Evolutionary conservation across 1,140 invertebrate species (phyloP).

Genomic region (Tetragnatha versicolor): DNA sequence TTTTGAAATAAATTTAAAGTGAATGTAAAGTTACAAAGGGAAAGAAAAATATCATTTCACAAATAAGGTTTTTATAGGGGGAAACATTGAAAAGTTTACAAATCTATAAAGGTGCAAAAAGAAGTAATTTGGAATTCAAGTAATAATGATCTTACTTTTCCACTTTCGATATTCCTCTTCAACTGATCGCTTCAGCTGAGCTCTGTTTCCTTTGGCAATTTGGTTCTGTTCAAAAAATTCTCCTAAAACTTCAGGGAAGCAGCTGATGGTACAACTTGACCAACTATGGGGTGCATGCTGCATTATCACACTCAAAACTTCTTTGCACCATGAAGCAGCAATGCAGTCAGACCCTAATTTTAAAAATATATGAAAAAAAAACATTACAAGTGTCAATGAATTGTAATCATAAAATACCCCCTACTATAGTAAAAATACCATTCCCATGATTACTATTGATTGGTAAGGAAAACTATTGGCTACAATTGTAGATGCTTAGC

Average conservation of each 20-base stretch:
- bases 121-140: too few species aligned
- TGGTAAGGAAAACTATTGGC: too few species aligned
- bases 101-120: slow-evolving; percentile 12
- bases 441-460: too few species aligned
- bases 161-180: slow-evolving; percentile 96
- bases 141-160: slow-evolving; percentile 70
- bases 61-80: neutral
- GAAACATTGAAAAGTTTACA: neutral
- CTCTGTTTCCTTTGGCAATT: slow-evolving; percentile 55
- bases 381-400: slow-evolving; percentile 2
- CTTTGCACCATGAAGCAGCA: slow-evolving; percentile 86
- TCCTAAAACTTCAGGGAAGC: slow-evolving; percentile 85
- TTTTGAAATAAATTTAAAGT: neutral
- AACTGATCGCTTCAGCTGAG: slow-evolving; percentile 71
- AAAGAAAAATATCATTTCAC: neutral
- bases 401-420: too few species aligned
- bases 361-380: neutral
- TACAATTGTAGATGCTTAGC: too few species aligned
- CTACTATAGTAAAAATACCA: too few species aligned
- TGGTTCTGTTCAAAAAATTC: slow-evolving; percentile 75
- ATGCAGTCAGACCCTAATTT: slow-evolving; percentile 67
- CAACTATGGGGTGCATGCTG: slow-evolving; percentile 93
- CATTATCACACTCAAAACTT: slow-evolving; percentile 87
- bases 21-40: neutral
- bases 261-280: slow-evolving; percentile 89